Evolutionary conservation across 1,140 invertebrate genomes (phyloP), one percentile per base, ranked within the genome.

Genomic region (Hermetia illucens): DNA sequence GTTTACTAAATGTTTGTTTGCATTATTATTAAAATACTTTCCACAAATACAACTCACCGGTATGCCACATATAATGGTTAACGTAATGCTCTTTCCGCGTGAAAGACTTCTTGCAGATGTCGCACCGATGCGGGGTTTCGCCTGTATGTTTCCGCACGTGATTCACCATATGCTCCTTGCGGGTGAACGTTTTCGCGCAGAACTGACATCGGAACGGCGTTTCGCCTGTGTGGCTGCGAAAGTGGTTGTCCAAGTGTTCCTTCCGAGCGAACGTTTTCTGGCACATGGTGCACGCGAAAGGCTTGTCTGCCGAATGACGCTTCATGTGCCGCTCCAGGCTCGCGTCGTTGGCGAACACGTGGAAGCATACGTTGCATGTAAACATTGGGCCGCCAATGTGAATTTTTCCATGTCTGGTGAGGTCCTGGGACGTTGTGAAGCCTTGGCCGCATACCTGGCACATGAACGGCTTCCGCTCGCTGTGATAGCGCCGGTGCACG

Each of bases 211-310:
- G 51, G 43, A 60, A 81, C 3, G 78, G 78, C 21, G 79, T 82
- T 62, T 93, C 90, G 22, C 89, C 88, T 12, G 81, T 83, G 57
- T 86, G 82, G 55, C 78, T 81, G 40, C 79, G 69, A 34, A 81
- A 80, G 53, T 86, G 82, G 57, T 84, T 85, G 53, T 83, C 79
- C 32, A 86, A 68, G 59, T 86, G 80, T 53, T 85, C 82, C 59
- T 88, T 89, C 19, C 84, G 69, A 4, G 82, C 83, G 57, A 91
- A 92, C 17, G 79, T 81, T 61, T 90, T 90, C 17, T 80, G 77
- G 59, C 86, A 92, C 43, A 81, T 79, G 4, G 76, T 74, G 60
- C 81, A 85, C 38, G 73, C 77, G 49, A 85, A 84, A 3, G 81
- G 81, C 51, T 84, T 85, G 54, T 86, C 81, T 37, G 80, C 81